phyloP scores from a whole-genome alignment of 2,797 vertebrate genomes.

The Xerus rutilus region DNA sequence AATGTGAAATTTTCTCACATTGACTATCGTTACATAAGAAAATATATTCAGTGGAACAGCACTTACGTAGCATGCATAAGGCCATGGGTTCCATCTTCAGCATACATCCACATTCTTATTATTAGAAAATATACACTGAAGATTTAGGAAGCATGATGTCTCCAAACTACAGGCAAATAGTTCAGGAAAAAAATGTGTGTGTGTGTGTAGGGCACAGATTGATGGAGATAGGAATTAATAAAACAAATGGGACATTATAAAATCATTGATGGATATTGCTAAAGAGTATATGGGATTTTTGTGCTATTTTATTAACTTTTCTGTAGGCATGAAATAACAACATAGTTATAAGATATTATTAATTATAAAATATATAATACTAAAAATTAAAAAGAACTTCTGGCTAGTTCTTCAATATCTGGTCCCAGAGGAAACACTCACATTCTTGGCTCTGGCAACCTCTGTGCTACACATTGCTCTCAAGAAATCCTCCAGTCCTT shows the following conservation, averaged over 20 bases:
- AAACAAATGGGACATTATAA: neutral
- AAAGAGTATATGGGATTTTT: neutral
- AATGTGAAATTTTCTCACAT: neutral
- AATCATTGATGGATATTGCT: neutral
- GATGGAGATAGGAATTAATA: neutral
- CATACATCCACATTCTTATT: neutral
- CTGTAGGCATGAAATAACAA: neutral
- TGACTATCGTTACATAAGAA: neutral
- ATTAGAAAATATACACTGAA: neutral
- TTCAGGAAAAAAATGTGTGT: neutral
- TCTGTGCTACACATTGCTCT: neutral
- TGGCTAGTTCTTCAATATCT: neutral
- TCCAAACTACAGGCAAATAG: neutral
- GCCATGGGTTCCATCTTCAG: neutral
- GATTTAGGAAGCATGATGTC: neutral
- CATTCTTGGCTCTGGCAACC: neutral
- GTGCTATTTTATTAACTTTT: neutral
- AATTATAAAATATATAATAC: neutral
- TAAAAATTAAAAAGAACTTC: neutral
- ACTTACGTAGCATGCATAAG: neutral
- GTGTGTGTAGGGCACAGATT: neutral
- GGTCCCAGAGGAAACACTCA: neutral
- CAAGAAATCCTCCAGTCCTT: neutral
- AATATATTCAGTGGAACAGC: neutral
- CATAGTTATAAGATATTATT: neutral